Base-by-base conservation (phyloP, 2,797 vertebrate species). In the Vireo griseus region DNA sequence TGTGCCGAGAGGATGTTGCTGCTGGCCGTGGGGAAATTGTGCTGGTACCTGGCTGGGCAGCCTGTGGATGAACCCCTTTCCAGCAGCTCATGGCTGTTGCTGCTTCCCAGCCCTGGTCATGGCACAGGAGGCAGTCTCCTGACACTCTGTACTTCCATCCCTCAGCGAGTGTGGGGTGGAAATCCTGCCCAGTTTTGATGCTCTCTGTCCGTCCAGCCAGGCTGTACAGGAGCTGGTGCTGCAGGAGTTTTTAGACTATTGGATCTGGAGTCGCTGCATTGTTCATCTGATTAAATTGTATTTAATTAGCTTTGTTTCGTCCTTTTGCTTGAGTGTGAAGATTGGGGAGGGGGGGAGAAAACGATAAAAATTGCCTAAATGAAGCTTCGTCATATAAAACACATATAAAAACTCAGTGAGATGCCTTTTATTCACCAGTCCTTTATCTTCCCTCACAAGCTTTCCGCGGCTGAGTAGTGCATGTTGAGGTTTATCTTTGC, bases 401-500 rank as follows among this genome's bases (percentile, higher is more conserved):
- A 96, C 96, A 92, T 72, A 97, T 89, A 97, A 98, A 97, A 98
- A 94, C 97, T 96, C 97, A 51, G 81, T n/a, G 95, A 97, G 95
- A 95, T 96, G 96, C 89, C 97, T 97, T 98, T 98, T 97, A 97
- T 97, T 97, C 94, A 52, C 17, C 45, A 39, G 86, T 71, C 96
- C 97, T 98, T 98, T 98, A 98, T 98, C 97, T 98, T 92, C 94
- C 94, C 95, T 97, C 96, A 80, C 96, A 96, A 97, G 97, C 97
- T 97, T 97, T 95, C 96, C 0, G 20, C 96, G 97, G 97, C 96
- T 94, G 95, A 97, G 97, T 88, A 88, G 96, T 88, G 96, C 97
- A 89, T 97, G 97, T 97, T 97, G 97, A 96, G 97, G 97, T 98
- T 98, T 98, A 97, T 98, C 97, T 98, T 95, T 50, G 96, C 98